Evolutionary conservation across 2,113 vertebrate genomes (phyloP).

Genomic region (Sturnira hondurensis): DNA sequence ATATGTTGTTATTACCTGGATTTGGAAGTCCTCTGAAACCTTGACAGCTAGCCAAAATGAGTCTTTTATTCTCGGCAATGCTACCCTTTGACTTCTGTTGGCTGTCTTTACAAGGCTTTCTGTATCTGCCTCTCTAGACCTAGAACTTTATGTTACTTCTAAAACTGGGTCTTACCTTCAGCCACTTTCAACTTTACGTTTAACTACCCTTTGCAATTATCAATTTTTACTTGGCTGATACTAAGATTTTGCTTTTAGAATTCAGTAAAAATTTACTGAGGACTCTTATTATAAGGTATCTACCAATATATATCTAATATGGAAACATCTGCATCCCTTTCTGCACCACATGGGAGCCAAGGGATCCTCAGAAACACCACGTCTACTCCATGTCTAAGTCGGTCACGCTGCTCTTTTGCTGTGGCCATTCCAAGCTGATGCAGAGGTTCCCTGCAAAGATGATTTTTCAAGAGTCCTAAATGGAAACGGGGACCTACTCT

Average conservation of each 20-base stretch:
- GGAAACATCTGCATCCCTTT: neutral
- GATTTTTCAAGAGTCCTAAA: neutral
- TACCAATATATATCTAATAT: neutral
- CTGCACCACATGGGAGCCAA: neutral
- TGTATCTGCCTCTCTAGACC: neutral
- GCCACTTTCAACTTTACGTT: neutral
- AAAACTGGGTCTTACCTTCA: neutral
- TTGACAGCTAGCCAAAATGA: neutral
- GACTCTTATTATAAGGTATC: neutral
- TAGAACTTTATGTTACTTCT: neutral
- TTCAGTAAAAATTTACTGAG: neutral
- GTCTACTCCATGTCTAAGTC: neutral
- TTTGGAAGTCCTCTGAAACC: neutral
- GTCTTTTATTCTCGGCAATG: neutral
- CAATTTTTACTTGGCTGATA: conserved; percentile 20
- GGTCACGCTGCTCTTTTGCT: neutral
- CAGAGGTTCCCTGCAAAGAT: neutral
- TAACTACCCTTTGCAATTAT: neutral
- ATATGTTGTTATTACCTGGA: neutral
- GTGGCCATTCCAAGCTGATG: neutral
- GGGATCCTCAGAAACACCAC: neutral
- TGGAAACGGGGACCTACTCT: neutral
- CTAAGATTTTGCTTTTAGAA: neutral
- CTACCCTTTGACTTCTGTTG: neutral
- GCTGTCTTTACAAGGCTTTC: neutral